A percentile compares a stretch with the other conserved stretches of the same genome.
Evolutionary conservation across 2,113 vertebrate species (phyloP).

Genomic region (Catharus bicknelli): DNA sequence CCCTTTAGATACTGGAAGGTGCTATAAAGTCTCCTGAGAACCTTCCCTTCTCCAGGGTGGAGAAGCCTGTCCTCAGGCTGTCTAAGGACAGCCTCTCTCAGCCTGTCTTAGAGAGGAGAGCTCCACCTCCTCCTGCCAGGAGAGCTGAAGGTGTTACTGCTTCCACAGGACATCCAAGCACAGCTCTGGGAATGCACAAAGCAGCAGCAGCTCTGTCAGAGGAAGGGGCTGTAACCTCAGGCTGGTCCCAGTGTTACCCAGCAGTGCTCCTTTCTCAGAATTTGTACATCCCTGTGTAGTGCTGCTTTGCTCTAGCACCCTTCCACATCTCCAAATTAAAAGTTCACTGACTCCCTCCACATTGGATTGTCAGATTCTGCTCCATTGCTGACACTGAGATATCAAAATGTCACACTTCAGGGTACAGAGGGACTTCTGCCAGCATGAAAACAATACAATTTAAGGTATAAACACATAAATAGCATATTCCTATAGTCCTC

Average conservation of each 20-base stretch:
- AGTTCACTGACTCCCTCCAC: not conserved
- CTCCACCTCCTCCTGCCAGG: not conserved
- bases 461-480: not conserved
- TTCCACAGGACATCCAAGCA: not conserved
- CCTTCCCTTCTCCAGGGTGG: not conserved
- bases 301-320: not conserved
- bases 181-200: not conserved
- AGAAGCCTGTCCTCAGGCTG: too few species aligned
- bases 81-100: too few species aligned
- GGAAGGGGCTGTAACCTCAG: not conserved
- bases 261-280: not conserved
- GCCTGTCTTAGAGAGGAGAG: not conserved
- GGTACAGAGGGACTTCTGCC: not conserved
- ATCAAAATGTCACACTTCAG: not conserved
- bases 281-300: accelerated
- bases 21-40: not conserved
- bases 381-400: not conserved
- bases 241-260: not conserved
- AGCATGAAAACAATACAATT: not conserved
- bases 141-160: not conserved
- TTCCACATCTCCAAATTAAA: not conserved
- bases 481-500: not conserved
- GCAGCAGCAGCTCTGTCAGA: not conserved
- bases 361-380: not conserved
- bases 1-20: not conserved